Percentiles rank a stretch among this genome's conserved stretches.
phyloP scores from a whole-genome alignment of 2,888 invertebrate species.

The Amphipoea oculea region DNA sequence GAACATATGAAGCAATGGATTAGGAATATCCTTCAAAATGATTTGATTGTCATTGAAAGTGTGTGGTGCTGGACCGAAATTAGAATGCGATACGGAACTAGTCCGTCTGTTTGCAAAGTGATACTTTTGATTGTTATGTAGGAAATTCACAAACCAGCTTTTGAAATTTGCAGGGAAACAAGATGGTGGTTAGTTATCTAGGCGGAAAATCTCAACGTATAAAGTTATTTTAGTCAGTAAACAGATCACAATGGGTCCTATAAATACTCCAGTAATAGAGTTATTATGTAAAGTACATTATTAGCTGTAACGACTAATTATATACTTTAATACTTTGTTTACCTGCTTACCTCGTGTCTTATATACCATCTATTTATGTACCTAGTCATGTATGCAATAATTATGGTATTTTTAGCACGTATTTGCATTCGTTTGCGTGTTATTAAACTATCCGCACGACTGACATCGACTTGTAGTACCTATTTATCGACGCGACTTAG shows the following conservation, averaged over 20 bases:
- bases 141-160: neutral
- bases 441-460: neutral
- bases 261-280: conserved; percentile 32
- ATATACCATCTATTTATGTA: neutral
- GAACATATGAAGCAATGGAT: too few relatives aligned
- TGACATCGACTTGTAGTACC: neutral
- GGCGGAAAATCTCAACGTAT: neutral
- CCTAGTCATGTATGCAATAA: neutral
- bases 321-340: conserved; percentile 43
- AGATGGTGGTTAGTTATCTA: neutral
- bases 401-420: conserved; percentile 35
- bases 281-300: conserved; percentile 42
- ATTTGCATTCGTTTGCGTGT: conserved; percentile 6
- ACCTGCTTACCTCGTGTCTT: conserved; percentile 41
- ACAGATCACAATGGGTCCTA: neutral
- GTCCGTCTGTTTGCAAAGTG: neutral
- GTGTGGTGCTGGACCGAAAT: neutral
- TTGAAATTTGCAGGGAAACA: neutral
- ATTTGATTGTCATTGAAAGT: too few relatives aligned
- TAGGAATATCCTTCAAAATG: too few relatives aligned
- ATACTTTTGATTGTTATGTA: too few relatives aligned
- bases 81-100: neutral
- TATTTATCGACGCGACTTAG: neutral
- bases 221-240: conserved; percentile 9
- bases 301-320: conserved; percentile 37